Conservation (phyloP, 2,888 invertebrate species). For the Psylliodes chrysocephalus region DNA sequence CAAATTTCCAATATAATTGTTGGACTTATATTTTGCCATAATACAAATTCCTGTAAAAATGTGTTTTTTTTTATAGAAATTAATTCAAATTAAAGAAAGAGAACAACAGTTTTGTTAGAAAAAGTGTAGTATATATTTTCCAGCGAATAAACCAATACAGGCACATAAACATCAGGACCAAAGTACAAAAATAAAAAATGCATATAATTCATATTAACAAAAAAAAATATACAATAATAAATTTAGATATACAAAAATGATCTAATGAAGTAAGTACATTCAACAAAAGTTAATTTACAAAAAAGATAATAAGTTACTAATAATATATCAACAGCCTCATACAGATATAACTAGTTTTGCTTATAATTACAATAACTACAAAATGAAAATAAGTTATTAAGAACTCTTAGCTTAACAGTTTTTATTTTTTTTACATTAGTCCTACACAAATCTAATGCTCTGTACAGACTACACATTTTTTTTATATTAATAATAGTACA, state of each 20-base stretch:
- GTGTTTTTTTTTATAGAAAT: too few relatives aligned
- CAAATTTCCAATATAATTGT: neutral
- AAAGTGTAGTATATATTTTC: slow-evolving; percentile 20
- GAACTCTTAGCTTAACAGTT: slow-evolving; percentile 48
- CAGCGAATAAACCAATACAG: slow-evolving; percentile 21
- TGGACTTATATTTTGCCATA: too few relatives aligned
- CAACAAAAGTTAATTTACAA: slow-evolving; percentile 59
- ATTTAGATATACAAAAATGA: slow-evolving; percentile 47
- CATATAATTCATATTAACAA: slow-evolving; percentile 39
- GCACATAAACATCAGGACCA: slow-evolving; percentile 22
- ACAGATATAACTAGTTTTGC: slow-evolving; percentile 60
- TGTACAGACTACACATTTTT: neutral
- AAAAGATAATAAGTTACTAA: slow-evolving; percentile 62
- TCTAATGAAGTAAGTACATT: slow-evolving; percentile 58
- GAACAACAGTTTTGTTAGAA: slow-evolving; percentile 14
- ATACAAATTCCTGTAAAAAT: too few relatives aligned
- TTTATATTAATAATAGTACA: too few relatives aligned
- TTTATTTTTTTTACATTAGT: slow-evolving; percentile 31
- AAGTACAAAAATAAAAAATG: slow-evolving; percentile 34
- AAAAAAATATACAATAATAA: slow-evolving; percentile 46
- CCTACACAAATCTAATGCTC: neutral
- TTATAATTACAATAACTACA: slow-evolving; percentile 56
- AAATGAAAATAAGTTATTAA: slow-evolving; percentile 60
- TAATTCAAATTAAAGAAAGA: slow-evolving; percentile 18
- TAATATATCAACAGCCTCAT: slow-evolving; percentile 63